phyloP scores from a whole-genome alignment of 2,888 invertebrate genomes.

The Phalera bucephala region DNA sequence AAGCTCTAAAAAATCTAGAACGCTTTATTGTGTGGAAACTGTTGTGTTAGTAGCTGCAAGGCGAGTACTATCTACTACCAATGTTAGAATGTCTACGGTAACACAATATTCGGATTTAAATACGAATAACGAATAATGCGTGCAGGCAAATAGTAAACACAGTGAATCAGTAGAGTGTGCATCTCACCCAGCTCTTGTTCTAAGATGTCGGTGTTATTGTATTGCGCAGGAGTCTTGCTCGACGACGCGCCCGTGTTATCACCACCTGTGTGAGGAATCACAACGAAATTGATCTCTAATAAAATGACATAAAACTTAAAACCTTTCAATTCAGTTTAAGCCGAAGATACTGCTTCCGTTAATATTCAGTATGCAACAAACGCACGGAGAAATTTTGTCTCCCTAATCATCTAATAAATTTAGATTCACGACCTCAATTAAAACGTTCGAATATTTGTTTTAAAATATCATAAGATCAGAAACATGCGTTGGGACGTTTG shows the following conservation, averaged over 20 bases:
- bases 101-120: no score
- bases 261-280: constrained; percentile 56
- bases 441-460: no score
- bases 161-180: background rate
- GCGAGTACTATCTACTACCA: constrained; percentile 21
- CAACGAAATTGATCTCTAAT: constrained; percentile 24
- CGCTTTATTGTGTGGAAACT: no score
- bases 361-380: no score
- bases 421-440: no score
- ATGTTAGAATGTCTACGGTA: background rate
- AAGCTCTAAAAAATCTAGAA: no score
- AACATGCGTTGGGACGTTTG: no score
- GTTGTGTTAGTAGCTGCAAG: constrained; percentile 46
- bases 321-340: no score
- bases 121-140: constrained; percentile 1
- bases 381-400: no score
- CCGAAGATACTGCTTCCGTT: no score
- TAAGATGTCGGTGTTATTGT: constrained; percentile 51
- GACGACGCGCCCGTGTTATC: constrained; percentile 62
- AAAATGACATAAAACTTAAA: background rate
- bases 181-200: constrained; percentile 75
- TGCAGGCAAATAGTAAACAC: constrained; percentile 2
- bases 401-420: no score
- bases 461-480: no score
- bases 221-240: constrained; percentile 43